Conservation (phyloP, 2,113 vertebrate species). For the Choloepus hoffmanni region DNA sequence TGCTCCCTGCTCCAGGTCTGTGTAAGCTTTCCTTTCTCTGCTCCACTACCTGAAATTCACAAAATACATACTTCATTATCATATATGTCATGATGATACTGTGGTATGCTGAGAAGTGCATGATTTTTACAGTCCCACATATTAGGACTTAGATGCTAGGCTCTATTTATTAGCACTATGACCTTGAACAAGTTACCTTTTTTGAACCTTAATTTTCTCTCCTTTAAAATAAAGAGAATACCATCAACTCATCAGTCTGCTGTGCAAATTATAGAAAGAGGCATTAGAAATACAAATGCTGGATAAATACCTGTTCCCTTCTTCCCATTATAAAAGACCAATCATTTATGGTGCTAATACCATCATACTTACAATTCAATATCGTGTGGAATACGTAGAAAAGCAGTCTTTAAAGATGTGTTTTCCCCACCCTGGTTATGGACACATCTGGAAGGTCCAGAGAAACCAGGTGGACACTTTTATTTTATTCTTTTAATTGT, state of each 20-base stretch:
- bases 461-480: background rate
- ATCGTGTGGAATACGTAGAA: rapidly evolving
- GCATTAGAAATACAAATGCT: background rate
- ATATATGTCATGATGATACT: background rate
- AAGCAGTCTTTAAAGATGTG: too few species aligned
- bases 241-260: background rate
- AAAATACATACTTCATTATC: background rate
- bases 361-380: too few species aligned
- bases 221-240: conserved; percentile 27
- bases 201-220: background rate
- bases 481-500: background rate
- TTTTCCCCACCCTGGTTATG: background rate
- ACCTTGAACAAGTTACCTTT: background rate
- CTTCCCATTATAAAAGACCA: background rate
- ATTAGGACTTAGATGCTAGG: background rate
- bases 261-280: background rate
- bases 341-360: rapidly evolving
- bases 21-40: background rate
- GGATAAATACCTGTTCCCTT: background rate
- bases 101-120: rapidly evolving
- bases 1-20: too few species aligned
- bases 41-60: background rate
- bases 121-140: rapidly evolving
- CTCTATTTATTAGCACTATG: too few species aligned
- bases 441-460: background rate